Evolutionary conservation across 2,113 vertebrate genomes (phyloP).

Genomic region (Apus apus): DNA sequence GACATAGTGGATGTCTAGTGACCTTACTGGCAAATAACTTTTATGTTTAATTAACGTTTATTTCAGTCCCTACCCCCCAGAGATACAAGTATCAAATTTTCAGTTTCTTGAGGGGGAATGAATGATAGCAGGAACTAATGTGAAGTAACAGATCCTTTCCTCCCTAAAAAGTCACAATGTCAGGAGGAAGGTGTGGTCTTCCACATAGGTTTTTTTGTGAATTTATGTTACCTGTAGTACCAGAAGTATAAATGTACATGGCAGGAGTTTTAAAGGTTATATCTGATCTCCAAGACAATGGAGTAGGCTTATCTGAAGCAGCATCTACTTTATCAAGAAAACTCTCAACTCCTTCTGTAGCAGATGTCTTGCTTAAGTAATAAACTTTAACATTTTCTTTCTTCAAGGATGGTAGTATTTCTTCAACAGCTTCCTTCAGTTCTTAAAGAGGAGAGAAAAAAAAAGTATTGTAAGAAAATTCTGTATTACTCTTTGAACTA

Average conservation of each 20-base stretch:
- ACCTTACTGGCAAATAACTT: neutral
- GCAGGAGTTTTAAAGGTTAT: constrained; percentile 79
- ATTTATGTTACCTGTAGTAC: constrained; percentile 83
- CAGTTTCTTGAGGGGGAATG: neutral
- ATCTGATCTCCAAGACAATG: constrained; percentile 78
- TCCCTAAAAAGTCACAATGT: neutral
- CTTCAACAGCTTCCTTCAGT: constrained; percentile 79
- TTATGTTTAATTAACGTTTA: neutral
- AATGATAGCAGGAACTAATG: neutral
- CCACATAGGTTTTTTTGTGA: neutral
- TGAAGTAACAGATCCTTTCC: neutral
- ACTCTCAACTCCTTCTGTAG: constrained; percentile 74
- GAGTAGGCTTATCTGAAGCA: constrained; percentile 69
- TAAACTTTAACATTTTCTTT: constrained; percentile 78
- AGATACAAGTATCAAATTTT: neutral
- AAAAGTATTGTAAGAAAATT: neutral
- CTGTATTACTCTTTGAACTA: neutral
- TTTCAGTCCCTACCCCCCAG: neutral
- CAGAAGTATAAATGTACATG: constrained; percentile 89
- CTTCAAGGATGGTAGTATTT: constrained; percentile 79
- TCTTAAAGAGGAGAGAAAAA: constrained; percentile 65
- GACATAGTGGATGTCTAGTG: neutral
- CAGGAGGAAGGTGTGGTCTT: neutral
- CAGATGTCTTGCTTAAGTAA: constrained; percentile 76
- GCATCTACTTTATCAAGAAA: constrained; percentile 79